phyloP scores from a whole-genome alignment of 2,888 invertebrate species.

The Altica lythri region DNA sequence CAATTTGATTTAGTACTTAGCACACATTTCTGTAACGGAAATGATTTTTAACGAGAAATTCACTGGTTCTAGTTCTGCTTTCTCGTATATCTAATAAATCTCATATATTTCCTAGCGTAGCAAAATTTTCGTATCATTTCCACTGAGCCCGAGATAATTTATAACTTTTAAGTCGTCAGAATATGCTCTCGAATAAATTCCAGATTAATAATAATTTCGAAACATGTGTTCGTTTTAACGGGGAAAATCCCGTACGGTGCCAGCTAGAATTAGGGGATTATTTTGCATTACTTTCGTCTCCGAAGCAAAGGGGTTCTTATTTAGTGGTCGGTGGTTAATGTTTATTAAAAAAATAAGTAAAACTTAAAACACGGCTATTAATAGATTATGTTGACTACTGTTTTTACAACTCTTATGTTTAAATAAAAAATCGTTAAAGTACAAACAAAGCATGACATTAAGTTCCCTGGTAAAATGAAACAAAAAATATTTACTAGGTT shows the following conservation, averaged over 20 bases:
- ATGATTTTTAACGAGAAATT: constrained; percentile 18
- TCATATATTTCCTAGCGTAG: constrained; percentile 13
- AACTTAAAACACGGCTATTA: too few relatives aligned
- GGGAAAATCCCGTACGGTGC: constrained; percentile 24
- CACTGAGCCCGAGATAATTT: constrained; percentile 10
- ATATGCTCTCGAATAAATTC: constrained; percentile 17
- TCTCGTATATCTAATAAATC: constrained; percentile 8
- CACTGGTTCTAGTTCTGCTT: neutral
- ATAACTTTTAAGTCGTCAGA: constrained; percentile 18
- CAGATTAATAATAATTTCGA: constrained; percentile 27
- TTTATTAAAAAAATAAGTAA: too few relatives aligned
- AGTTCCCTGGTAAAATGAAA: too few relatives aligned
- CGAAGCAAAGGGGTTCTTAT: neutral
- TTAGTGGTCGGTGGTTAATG: neutral
- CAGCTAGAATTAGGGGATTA: constrained; percentile 26
- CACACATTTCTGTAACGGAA: constrained; percentile 1
- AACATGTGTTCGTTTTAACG: constrained; percentile 25
- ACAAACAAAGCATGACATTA: too few relatives aligned
- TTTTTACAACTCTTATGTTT: too few relatives aligned
- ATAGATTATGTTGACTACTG: too few relatives aligned
- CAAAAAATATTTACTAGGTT: too few relatives aligned
- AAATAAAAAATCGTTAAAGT: too few relatives aligned
- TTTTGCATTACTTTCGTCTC: constrained; percentile 24
- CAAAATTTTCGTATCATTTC: constrained; percentile 19
- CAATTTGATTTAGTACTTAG: constrained; percentile 10